phyloP scores from a whole-genome alignment of 2,888 invertebrate species.

The Hololepta plana region DNA sequence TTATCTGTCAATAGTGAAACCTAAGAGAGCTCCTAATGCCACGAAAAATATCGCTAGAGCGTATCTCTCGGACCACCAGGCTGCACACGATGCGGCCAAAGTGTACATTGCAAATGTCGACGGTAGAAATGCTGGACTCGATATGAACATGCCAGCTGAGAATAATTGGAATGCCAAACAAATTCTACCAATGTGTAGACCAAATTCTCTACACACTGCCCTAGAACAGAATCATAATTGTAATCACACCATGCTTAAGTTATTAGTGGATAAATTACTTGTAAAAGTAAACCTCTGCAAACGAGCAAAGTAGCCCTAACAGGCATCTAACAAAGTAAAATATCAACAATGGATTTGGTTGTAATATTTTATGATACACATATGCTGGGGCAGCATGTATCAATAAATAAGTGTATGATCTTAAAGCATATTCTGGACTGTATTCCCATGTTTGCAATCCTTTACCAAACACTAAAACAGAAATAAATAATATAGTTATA shows the following conservation, averaged over 20 bases:
- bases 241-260: constrained; percentile 3
- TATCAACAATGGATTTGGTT: constrained; percentile 64
- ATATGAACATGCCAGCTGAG: constrained; percentile 81
- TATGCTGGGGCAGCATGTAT: constrained; percentile 78
- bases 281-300: constrained; percentile 85
- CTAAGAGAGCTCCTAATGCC: constrained; percentile 61
- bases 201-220: constrained; percentile 77
- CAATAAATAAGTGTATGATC: constrained; percentile 88
- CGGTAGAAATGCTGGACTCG: constrained; percentile 76
- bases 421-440: constrained; percentile 80
- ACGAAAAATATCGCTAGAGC: constrained; percentile 65
- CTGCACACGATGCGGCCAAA: constrained; percentile 64
- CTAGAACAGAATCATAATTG: constrained; percentile 30
- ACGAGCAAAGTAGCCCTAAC: constrained; percentile 61
- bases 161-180: constrained; percentile 65
- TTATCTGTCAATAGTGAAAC: constrained; percentile 21
- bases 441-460: constrained; percentile 99
- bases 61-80: constrained; percentile 74
- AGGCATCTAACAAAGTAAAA: constrained; percentile 78
- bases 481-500: too few species aligned
- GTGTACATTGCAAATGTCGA: constrained; percentile 91
- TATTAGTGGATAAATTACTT: constrained; percentile 43
- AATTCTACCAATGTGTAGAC: constrained; percentile 71
- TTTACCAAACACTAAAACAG: constrained; percentile 59
- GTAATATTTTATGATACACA: constrained; percentile 54